A percentile compares a stretch with the other conserved stretches of the same genome.
Conservation (phyloP, 2,113 vertebrate species). For the Corydoras sp. region DNA sequence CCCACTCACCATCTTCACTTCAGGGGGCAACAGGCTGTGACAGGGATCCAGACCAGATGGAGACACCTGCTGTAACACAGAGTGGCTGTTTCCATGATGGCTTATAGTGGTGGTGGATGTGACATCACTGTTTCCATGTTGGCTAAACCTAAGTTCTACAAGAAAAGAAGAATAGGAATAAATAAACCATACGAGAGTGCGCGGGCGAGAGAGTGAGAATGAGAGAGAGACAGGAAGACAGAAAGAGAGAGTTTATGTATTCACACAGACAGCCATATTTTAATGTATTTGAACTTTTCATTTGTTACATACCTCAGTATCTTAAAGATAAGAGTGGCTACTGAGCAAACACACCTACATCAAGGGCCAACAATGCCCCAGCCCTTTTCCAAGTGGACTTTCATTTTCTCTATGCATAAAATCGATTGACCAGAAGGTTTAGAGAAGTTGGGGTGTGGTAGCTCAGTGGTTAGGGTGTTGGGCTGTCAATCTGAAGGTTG, state of each 20-base stretch:
- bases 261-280: neutral
- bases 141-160: conserved; percentile 84
- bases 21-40: conserved; percentile 90
- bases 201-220: too few relatives aligned
- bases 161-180: neutral
- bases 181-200: too few relatives aligned
- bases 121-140: conserved; percentile 78
- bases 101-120: conserved; percentile 85
- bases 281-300: conserved; percentile 9
- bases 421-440: too few relatives aligned
- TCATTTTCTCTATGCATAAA: neutral
- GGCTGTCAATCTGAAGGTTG: too few relatives aligned
- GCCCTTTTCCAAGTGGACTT: neutral
- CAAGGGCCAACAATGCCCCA: neutral
- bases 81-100: conserved; percentile 89
- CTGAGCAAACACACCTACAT: too few relatives aligned
- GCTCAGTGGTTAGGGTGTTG: too few relatives aligned
- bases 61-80: conserved; percentile 93
- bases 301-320: conserved; percentile 20
- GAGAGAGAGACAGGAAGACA: too few relatives aligned
- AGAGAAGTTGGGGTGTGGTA: too few relatives aligned
- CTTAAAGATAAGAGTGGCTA: neutral
- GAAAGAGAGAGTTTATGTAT: neutral
- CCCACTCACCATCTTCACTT: conserved; percentile 92
- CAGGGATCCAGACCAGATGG: conserved; percentile 85